phyloP scores from a whole-genome alignment of 1,140 invertebrate species.

The Bicyclus anynana region DNA sequence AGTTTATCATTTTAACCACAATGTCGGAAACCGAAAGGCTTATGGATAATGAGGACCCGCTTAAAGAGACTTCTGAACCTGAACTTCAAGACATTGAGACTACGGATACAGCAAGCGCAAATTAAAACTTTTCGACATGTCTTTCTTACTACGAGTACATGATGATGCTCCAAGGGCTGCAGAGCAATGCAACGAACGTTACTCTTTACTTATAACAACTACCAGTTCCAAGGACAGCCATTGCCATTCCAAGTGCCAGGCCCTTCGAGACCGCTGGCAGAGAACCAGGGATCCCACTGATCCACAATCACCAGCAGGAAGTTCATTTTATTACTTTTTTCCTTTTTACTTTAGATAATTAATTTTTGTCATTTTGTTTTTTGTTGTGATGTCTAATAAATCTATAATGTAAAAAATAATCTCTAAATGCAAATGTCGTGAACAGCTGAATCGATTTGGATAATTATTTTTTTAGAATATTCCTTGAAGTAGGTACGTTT shows the following conservation, averaged over 20 bases:
- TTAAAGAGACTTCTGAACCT: constrained; percentile 37
- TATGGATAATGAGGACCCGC: constrained; percentile 22
- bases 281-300: constrained; percentile 37
- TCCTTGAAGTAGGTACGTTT: no score
- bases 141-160: constrained; percentile 80
- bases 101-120: constrained; percentile 78
- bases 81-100: constrained; percentile 74
- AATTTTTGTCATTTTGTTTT: no score
- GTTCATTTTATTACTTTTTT: constrained; percentile 34
- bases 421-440: no score
- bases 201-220: constrained; percentile 70
- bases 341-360: no score
- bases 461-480: no score
- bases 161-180: constrained; percentile 76
- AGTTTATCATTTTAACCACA: constrained; percentile 15
- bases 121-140: constrained; percentile 75
- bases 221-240: constrained; percentile 61
- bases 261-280: constrained; percentile 37
- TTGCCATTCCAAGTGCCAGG: constrained; percentile 62
- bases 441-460: no score
- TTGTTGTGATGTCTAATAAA: no score
- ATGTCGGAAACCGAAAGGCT: constrained; percentile 50
- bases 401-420: no score
- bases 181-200: constrained; percentile 59
- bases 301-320: constrained; percentile 46